A percentile compares a stretch with the other conserved stretches of the same genome.
Conservation (phyloP, 2,113 vertebrate species). For the Balaeniceps rex region DNA sequence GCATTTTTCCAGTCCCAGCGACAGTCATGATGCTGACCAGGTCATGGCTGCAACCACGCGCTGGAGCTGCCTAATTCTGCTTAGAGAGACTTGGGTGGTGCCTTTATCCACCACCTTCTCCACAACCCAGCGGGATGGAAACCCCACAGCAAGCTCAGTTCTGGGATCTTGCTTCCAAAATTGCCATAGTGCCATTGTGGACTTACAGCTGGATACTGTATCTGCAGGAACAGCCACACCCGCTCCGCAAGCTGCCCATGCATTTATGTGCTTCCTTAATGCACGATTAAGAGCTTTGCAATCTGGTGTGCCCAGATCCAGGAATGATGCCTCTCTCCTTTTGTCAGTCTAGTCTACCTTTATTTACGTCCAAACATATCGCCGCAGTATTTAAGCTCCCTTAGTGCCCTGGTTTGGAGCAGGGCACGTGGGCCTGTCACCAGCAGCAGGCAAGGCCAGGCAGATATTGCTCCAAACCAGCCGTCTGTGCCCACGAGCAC, state of each 20-base stretch:
- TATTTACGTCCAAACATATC: neutral
- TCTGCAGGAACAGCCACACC: neutral
- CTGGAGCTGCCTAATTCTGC: neutral
- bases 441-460: neutral
- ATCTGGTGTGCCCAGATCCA: neutral
- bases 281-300: neutral
- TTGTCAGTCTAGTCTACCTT: neutral
- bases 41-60: fast-evolving
- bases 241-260: neutral
- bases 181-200: neutral
- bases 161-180: neutral
- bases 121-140: neutral
- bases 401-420: neutral
- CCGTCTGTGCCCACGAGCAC: fast-evolving
- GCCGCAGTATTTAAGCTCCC: neutral
- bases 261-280: neutral
- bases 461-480: neutral
- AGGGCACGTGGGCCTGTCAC: neutral
- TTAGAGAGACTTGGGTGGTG: neutral
- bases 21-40: fast-evolving
- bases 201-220: neutral
- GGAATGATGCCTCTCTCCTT: neutral
- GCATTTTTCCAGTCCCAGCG: neutral
- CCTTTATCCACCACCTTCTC: neutral
- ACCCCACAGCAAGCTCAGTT: neutral